Conservation (phyloP, 2,797 vertebrate species). For the Alcedo quadribrachys region DNA sequence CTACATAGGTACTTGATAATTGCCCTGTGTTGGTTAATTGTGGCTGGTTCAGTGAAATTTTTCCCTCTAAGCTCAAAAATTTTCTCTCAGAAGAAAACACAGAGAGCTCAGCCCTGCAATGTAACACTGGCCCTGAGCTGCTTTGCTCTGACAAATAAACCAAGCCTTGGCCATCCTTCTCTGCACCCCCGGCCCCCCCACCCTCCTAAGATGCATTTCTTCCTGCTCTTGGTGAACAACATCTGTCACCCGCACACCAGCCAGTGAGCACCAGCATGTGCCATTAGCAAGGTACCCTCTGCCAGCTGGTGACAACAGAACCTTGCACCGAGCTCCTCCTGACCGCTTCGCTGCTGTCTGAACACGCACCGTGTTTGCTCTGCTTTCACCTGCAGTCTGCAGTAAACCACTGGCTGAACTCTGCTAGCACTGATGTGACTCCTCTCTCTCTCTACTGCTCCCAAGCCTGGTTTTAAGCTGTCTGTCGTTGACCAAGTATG, state of each 20-base stretch:
- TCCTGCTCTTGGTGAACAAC: conserved; percentile 47
- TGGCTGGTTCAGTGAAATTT: not conserved
- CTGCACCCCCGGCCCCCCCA: not conserved
- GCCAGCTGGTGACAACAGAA: not conserved
- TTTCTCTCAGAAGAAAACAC: not conserved
- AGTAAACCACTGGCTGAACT: conserved; percentile 60
- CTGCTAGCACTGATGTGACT: not conserved
- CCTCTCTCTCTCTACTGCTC: conserved; percentile 24
- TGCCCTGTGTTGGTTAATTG: not conserved
- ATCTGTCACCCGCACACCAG: conserved; percentile 42
- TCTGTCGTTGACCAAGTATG: conserved; percentile 50
- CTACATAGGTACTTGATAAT: not conserved
- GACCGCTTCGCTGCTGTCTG: not conserved
- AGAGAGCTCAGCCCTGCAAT: not conserved
- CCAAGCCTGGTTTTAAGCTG: conserved; percentile 59
- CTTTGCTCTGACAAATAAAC: not conserved
- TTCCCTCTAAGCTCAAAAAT: not conserved
- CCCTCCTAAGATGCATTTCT: conserved; percentile 31
- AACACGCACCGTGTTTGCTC: not conserved
- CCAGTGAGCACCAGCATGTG: conserved; percentile 43
- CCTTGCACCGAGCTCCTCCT: not conserved
- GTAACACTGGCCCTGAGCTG: not conserved
- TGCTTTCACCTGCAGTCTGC: conserved; percentile 22
- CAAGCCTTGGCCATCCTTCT: not conserved
- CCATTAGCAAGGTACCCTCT: not conserved